Conservation (phyloP, 2,888 invertebrate genomes). For the Calameuta pallipes region DNA sequence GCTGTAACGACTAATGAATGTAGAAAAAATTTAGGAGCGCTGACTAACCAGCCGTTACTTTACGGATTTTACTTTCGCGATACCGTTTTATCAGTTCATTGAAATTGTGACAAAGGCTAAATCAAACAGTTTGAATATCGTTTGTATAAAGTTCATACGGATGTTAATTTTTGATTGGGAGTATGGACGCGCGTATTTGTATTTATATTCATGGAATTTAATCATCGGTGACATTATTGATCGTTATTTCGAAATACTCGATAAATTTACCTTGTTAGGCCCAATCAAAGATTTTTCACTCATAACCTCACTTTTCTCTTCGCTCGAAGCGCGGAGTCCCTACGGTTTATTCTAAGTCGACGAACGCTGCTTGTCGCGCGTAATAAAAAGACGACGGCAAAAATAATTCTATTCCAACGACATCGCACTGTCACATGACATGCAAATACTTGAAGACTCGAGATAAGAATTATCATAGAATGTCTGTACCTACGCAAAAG, state of each 20-base stretch:
- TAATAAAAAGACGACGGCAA: neutral
- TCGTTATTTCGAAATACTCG: neutral
- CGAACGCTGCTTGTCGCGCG: neutral
- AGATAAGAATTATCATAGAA: neutral
- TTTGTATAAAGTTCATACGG: neutral
- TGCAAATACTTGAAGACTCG: neutral
- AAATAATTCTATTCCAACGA: neutral
- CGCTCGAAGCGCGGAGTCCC: neutral
- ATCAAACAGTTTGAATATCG: neutral
- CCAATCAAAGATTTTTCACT: neutral
- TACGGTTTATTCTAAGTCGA: neutral
- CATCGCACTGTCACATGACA: neutral
- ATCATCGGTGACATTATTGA: neutral
- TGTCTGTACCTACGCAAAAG: neutral
- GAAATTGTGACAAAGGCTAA: neutral
- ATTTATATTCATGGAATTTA: neutral
- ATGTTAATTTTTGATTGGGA: neutral
- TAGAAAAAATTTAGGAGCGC: neutral
- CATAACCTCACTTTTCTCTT: neutral
- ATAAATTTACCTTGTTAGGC: neutral
- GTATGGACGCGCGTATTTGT: neutral
- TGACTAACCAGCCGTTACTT: constrained; percentile 4
- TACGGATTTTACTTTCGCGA: neutral
- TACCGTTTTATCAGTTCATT: neutral
- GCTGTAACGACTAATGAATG: neutral